Evolutionary conservation across 2,888 invertebrate genomes (phyloP).

Genomic region (Caprella mutica): DNA sequence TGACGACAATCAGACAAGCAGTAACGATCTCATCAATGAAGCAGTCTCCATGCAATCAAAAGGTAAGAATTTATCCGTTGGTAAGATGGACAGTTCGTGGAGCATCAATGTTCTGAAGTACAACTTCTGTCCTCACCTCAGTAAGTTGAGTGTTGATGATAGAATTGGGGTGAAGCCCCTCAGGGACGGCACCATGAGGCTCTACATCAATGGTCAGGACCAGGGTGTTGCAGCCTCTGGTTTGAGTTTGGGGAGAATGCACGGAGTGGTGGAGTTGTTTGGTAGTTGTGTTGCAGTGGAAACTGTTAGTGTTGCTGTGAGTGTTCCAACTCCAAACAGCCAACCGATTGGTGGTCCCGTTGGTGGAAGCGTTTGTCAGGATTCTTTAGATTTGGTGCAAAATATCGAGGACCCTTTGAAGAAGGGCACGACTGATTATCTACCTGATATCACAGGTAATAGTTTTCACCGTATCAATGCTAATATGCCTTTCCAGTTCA

Average conservation of each 20-base stretch:
- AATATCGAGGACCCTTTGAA: too few relatives aligned
- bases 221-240: constrained; percentile 60
- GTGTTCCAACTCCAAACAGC: constrained; percentile 34
- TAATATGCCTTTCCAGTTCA: constrained; percentile 44
- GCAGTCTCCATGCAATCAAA: too few relatives aligned
- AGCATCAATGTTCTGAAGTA: constrained; percentile 36
- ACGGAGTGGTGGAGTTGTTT: constrained; percentile 41
- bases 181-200: constrained; percentile 55
- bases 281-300: constrained; percentile 74
- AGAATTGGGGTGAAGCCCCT: constrained; percentile 56
- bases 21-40: too few relatives aligned
- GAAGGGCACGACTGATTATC: too few relatives aligned
- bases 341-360: constrained; percentile 17
- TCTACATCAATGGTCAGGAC: constrained; percentile 71
- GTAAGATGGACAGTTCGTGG: constrained; percentile 44
- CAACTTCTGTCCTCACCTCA: constrained; percentile 60
- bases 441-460: too few relatives aligned
- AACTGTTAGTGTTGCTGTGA: constrained; percentile 45
- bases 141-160: constrained; percentile 70
- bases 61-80: too few relatives aligned
- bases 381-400: constrained; percentile 36
- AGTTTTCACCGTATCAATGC: too few relatives aligned
- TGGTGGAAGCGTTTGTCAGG: constrained; percentile 32
- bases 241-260: constrained; percentile 52
- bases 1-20: too few relatives aligned